These are phyloP conservation scores for Bradypodion ventrale DNA, from an alignment of 2,797 vertebrate genomes.

Conservation along the genomic window DNA sequence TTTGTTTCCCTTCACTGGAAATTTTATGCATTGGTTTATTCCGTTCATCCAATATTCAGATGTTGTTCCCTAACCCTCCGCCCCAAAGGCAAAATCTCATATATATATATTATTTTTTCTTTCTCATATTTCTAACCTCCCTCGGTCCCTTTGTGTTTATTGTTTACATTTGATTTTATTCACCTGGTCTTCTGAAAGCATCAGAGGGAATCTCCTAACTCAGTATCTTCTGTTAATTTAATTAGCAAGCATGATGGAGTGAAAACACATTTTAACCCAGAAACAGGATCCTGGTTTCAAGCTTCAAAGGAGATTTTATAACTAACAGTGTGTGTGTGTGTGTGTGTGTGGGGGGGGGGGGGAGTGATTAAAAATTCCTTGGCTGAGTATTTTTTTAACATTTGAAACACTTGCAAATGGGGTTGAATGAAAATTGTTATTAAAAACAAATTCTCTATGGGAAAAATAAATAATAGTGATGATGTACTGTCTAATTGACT, in stretches of 20 bases:
- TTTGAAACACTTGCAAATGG: constrained; percentile 23
- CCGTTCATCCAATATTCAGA: background rate
- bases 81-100: background rate
- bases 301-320: constrained; percentile 52
- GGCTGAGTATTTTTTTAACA: constrained; percentile 26
- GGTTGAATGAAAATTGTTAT: constrained; percentile 15
- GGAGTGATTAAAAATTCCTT: constrained; percentile 37
- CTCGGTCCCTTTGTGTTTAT: background rate
- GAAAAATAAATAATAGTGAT: too few relatives aligned
- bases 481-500: too few relatives aligned
- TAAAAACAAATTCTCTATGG: background rate
- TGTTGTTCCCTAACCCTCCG: constrained; percentile 7
- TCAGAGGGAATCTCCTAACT: constrained; percentile 10
- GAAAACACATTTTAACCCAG: constrained; percentile 45
- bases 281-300: constrained; percentile 41
- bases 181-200: constrained; percentile 8
- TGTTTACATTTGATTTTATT: constrained; percentile 13
- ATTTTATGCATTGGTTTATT: background rate
- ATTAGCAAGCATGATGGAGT: constrained; percentile 1
- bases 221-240: constrained; percentile 47
- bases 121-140: constrained; percentile 10
- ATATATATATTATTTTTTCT: constrained; percentile 37
- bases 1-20: background rate
- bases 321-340: constrained; percentile 38
- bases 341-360: too few relatives aligned